These are phyloP conservation scores for Lycia hirtaria DNA, from an alignment of 2,888 invertebrate species.

Conservation along the genomic window DNA sequence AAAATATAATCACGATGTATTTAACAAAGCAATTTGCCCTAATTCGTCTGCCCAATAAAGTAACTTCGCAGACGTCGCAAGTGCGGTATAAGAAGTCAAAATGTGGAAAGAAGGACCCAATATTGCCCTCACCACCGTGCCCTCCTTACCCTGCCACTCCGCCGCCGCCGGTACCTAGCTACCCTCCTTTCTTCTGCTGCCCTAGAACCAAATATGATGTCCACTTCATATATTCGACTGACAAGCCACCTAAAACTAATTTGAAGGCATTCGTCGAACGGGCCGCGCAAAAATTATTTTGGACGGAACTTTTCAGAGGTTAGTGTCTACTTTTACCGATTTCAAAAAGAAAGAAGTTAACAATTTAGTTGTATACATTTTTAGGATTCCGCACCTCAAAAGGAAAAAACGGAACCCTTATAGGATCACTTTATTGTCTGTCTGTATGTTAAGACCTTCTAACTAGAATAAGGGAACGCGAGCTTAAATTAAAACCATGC, in stretches of 20 bases:
- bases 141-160: constrained; percentile 37
- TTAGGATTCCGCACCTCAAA: too few species aligned
- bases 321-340: too few species aligned
- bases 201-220: constrained; percentile 70
- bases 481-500: too few species aligned
- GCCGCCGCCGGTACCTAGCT: constrained; percentile 26
- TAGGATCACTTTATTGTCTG: too few species aligned
- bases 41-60: neutral
- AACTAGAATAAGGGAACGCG: too few species aligned
- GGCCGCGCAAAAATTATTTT: constrained; percentile 88
- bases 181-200: constrained; percentile 59
- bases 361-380: too few species aligned
- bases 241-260: constrained; percentile 84
- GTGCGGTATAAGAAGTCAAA: neutral
- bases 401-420: too few species aligned
- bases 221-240: constrained; percentile 85
- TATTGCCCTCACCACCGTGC: constrained; percentile 19
- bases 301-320: constrained; percentile 92
- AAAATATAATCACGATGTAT: neutral
- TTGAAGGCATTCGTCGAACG: constrained; percentile 90
- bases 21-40: neutral
- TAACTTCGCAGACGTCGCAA: neutral
- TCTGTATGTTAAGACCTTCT: too few species aligned
- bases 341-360: neutral
- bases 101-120: neutral